These are phyloP conservation scores for Caenorhabditis angaria DNA, from an alignment of 2,888 invertebrate genomes.

Conservation along the genomic window DNA sequence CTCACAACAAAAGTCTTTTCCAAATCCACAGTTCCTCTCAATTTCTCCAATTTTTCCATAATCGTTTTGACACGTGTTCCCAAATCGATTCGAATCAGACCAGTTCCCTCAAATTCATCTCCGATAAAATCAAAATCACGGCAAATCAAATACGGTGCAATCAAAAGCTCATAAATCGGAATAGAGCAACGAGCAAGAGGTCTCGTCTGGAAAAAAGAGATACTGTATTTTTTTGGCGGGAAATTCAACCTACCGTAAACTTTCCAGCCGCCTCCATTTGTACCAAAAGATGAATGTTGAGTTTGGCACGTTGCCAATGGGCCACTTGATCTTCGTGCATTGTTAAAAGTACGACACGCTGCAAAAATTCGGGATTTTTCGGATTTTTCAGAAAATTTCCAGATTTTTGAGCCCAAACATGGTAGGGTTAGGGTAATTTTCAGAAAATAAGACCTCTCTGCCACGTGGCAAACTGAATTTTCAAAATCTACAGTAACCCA, in stretches of 20 bases:
- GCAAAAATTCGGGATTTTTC: conserved; percentile 5
- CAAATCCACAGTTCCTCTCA: conserved; percentile 26
- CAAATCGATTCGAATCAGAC: conserved; percentile 47
- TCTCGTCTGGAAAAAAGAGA: conserved; percentile 32
- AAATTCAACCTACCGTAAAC: conserved; percentile 18
- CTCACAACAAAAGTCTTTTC: conserved; percentile 39
- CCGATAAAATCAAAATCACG: conserved; percentile 50
- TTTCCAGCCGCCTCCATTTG: conserved; percentile 23
- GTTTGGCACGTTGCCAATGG: conserved; percentile 20
- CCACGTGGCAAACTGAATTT: too few relatives aligned
- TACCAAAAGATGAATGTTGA: conserved; percentile 27
- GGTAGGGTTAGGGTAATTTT: too few relatives aligned
- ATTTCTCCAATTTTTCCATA: conserved; percentile 36
- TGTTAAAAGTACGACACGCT: conserved; percentile 23
- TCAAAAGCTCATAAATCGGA: conserved; percentile 41
- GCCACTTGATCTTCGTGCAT: conserved; percentile 33
- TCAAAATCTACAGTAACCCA: too few relatives aligned
- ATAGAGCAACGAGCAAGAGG: conserved; percentile 45
- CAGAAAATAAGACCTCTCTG: too few relatives aligned
- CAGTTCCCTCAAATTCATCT: conserved; percentile 40
- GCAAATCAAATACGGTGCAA: conserved; percentile 46
- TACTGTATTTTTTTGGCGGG: neutral
- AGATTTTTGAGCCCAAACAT: neutral
- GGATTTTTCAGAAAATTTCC: neutral
- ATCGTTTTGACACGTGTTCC: conserved; percentile 37